Percentiles rank a stretch among this genome's conserved stretches.
phyloP scores from a whole-genome alignment of 2,888 invertebrate genomes.

The Cerastoderma edule region DNA sequence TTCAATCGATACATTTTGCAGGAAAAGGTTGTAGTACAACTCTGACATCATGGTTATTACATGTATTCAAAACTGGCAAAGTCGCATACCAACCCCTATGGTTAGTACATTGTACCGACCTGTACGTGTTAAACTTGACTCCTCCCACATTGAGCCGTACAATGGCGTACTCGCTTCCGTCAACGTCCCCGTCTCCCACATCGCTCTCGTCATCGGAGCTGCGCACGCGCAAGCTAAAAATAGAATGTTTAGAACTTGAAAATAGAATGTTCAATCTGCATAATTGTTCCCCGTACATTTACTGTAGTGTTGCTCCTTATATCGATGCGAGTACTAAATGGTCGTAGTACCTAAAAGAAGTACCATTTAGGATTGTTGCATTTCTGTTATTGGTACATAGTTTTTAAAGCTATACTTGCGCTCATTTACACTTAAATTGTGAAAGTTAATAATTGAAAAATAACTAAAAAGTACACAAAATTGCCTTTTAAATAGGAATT shows the following conservation, averaged over 20 bases:
- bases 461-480: too few species aligned
- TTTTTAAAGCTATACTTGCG: too few species aligned
- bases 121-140: conserved; percentile 72
- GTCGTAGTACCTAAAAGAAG: too few species aligned
- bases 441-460: too few species aligned
- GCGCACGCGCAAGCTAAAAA: conserved; percentile 56
- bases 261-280: background rate
- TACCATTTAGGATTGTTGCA: too few species aligned
- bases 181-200: conserved; percentile 57
- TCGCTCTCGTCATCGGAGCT: conserved; percentile 55
- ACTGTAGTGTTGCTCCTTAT: too few species aligned
- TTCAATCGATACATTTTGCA: background rate
- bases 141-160: conserved; percentile 76
- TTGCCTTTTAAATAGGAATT: too few species aligned
- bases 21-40: too few species aligned
- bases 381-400: too few species aligned
- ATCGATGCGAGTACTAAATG: too few species aligned
- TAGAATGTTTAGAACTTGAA: background rate
- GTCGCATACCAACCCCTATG: background rate
- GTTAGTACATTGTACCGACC: conserved; percentile 16
- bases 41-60: background rate
- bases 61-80: background rate
- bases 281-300: too few species aligned
- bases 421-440: too few species aligned
- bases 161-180: conserved; percentile 56